Evolutionary conservation across 1,140 invertebrate species (phyloP).

Genomic region (Aphis craccivora): DNA sequence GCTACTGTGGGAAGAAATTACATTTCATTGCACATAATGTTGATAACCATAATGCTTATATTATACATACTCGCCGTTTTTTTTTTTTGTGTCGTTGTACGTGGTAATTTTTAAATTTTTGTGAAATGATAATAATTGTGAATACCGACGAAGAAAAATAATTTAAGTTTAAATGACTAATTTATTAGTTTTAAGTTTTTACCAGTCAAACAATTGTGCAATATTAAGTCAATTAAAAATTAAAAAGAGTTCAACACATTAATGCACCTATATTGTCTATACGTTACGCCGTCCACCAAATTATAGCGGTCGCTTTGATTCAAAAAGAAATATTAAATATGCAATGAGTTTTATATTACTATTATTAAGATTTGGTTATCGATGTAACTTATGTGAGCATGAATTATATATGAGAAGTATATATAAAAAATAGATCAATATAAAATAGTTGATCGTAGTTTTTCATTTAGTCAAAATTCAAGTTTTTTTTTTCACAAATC

Average conservation of each 20-base stretch:
- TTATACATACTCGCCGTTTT: background rate
- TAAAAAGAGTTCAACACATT: background rate
- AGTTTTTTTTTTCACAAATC: background rate
- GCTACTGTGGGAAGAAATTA: conserved; percentile 63
- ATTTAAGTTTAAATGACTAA: background rate
- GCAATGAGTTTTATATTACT: background rate
- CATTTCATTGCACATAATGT: background rate
- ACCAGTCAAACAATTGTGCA: background rate
- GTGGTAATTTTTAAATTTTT: background rate
- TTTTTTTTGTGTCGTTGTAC: background rate
- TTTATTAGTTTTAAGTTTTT: background rate
- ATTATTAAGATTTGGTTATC: background rate
- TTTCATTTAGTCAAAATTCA: background rate
- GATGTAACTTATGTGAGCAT: background rate
- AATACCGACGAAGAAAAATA: background rate
- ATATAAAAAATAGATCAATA: background rate
- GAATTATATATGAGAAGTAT: background rate
- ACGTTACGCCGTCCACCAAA: background rate
- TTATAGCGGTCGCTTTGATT: background rate
- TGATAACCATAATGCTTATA: background rate
- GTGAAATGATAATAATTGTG: background rate
- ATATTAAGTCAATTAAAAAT: background rate
- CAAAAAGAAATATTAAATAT: background rate
- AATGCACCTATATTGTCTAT: background rate
- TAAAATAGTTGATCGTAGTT: background rate